Evolutionary conservation across 2,113 vertebrate species (phyloP).

Genomic region (Antigone vipio): DNA sequence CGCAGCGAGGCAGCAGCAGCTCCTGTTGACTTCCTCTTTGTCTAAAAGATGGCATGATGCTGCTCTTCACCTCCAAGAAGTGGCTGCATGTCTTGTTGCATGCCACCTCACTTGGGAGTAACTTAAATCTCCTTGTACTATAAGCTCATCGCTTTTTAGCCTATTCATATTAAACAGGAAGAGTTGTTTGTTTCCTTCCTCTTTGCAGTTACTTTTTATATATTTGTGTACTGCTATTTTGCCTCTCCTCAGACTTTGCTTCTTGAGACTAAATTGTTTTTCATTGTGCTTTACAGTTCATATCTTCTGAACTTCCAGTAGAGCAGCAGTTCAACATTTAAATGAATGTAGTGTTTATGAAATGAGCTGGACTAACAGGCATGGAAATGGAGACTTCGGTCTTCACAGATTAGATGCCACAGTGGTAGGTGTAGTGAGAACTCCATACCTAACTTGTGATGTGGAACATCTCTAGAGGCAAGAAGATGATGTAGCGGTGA

Average conservation of each 20-base stretch:
- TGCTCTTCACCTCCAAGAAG: not conserved
- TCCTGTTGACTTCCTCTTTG: not conserved
- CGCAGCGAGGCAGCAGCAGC: not conserved
- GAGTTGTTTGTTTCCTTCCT: conserved; percentile 37
- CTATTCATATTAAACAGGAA: conserved; percentile 11
- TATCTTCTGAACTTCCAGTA: not conserved
- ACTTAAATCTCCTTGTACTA: not conserved
- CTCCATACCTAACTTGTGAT: not conserved
- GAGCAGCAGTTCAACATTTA: not conserved
- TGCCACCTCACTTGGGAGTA: not conserved
- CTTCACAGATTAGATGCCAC: not conserved
- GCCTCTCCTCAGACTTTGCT: not conserved
- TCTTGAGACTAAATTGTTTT: not conserved
- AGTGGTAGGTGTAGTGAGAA: conserved; percentile 17
- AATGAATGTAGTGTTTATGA: not conserved
- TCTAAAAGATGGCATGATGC: not conserved
- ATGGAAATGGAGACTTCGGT: not conserved
- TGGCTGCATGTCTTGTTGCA: not conserved
- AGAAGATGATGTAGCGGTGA: not conserved
- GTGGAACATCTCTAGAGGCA: conserved; percentile 24
- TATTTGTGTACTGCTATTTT: not conserved
- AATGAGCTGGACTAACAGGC: not conserved
- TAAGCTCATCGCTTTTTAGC: not conserved
- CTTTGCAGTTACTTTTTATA: conserved; percentile 10
- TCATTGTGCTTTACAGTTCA: not conserved